Evolutionary conservation across 2,888 invertebrate genomes (phyloP).

Genomic region (Acronicta psi): DNA sequence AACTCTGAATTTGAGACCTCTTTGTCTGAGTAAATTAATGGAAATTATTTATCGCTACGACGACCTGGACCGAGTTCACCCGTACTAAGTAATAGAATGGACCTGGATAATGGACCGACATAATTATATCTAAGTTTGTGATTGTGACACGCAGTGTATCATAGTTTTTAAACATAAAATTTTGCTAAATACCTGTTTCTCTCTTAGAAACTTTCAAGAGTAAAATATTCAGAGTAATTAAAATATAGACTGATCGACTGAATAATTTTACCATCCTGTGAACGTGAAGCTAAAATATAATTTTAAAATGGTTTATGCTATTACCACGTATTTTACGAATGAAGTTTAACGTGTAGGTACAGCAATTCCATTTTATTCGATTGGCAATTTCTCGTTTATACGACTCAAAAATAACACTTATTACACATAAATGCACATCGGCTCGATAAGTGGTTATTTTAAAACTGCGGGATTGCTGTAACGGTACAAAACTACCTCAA

Average conservation of each 20-base stretch:
- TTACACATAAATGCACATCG: constrained; percentile 66
- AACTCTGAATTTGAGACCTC: too few relatives aligned
- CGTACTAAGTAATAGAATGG: too few relatives aligned
- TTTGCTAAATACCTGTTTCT: too few relatives aligned
- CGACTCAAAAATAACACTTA: constrained; percentile 61
- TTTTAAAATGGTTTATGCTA: constrained; percentile 15
- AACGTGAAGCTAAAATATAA: not conserved
- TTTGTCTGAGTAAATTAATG: too few relatives aligned
- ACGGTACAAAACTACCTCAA: constrained; percentile 80
- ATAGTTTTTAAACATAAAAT: too few relatives aligned
- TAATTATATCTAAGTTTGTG: too few relatives aligned
- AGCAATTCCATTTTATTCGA: constrained; percentile 44
- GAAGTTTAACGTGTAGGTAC: constrained; percentile 13
- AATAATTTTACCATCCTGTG: too few relatives aligned
- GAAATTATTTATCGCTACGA: too few relatives aligned
- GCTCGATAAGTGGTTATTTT: constrained; percentile 69
- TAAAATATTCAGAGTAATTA: constrained; percentile 53
- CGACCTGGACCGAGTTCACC: too few relatives aligned
- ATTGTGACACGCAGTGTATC: too few relatives aligned
- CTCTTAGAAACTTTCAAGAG: constrained; percentile 24
- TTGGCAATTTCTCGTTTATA: constrained; percentile 55
- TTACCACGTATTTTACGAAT: constrained; percentile 20
- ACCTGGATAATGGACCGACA: too few relatives aligned
- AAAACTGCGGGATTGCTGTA: constrained; percentile 75
- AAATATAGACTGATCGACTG: constrained; percentile 45